Evolutionary conservation across 2,888 invertebrate genomes (phyloP), one percentile per base, ranked within the genome.

Genomic region (Hirtodrosophila alboralis): DNA sequence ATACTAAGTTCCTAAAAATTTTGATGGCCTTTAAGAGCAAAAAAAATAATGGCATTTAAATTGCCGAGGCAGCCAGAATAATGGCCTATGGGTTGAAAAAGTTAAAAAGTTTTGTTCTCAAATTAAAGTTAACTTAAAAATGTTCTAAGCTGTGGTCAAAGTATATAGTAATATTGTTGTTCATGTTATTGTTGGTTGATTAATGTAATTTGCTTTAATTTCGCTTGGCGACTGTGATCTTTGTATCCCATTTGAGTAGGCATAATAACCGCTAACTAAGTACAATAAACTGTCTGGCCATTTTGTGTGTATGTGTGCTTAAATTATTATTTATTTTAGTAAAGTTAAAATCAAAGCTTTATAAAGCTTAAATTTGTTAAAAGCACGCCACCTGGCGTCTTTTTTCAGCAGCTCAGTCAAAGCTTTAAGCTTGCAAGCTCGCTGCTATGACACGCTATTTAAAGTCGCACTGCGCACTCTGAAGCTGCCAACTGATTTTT

Each of bases 171-270:
- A 16, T 49, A 26, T 23, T 40, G 27, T 31, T 38, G 21, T 51
- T 57, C 9, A 40, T 48, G 28, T 41, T 60, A 45, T 37, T 49
- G 34, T 38, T 31, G 23, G 27, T 34, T 47, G 64, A 76, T 67
- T 75, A 71, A 52, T 63, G 64, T 59, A 68, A 78, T 69, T 79
- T 64, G 52, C 66, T 63, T 61, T 62, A 74, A 74, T 70, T 62
- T 62, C 45, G 34, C 56, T 54, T 23, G 59, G 45, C 63, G 61
- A 49, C 59, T 64, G 6, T 75, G 84, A 86, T 74, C 86, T 81
- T 85, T 81, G 84, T 36, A 59, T 45, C 58, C 70, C 52, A 73
- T 83, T 78, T 62, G 45, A 61, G 30, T 31, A 38, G 12, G 41
- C 49, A 53, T 37, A 52, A 34, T 38, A 66, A 28, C 21, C 40